These are phyloP conservation scores for Streblospio benedicti DNA, from an alignment of 1,140 invertebrate genomes.

Conservation along the genomic window DNA sequence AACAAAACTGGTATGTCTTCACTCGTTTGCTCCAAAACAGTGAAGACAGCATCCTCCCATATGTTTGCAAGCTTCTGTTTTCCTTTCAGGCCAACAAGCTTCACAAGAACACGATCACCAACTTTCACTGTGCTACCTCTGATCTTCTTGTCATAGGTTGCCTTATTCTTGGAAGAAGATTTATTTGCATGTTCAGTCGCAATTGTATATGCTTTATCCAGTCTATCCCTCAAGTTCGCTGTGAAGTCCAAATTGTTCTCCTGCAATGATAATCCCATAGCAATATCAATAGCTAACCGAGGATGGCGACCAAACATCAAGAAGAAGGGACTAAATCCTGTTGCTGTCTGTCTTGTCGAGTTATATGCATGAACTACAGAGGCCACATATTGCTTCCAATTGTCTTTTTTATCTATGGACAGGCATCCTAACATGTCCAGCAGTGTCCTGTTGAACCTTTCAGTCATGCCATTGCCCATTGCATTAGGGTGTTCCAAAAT, in stretches of 20 bases:
- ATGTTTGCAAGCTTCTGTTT: neutral
- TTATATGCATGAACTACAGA: slow-evolving; percentile 16
- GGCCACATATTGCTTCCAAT: slow-evolving; percentile 12
- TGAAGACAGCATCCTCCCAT: neutral
- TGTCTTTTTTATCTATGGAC: slow-evolving; percentile 1
- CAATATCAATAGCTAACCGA: slow-evolving; percentile 18
- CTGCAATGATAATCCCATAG: slow-evolving; percentile 1
- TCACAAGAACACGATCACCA: slow-evolving; percentile 2
- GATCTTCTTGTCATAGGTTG: neutral
- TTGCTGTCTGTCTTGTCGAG: slow-evolving; percentile 20
- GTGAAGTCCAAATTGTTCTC: neutral
- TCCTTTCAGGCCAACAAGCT: neutral
- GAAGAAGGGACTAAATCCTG: slow-evolving; percentile 25
- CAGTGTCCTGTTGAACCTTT: no score
- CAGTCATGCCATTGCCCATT: slow-evolving; percentile 25
- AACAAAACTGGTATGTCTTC: neutral
- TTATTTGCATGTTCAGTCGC: neutral
- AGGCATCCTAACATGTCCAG: slow-evolving; percentile 5
- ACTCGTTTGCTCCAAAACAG: neutral
- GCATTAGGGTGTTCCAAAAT: slow-evolving; percentile 18
- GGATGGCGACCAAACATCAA: slow-evolving; percentile 29
- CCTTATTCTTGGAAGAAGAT: neutral
- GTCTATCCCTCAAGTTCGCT: neutral
- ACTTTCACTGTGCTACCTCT: neutral
- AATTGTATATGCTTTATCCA: neutral